phyloP scores from a whole-genome alignment of 2,797 vertebrate genomes.

The Lemur catta region DNA sequence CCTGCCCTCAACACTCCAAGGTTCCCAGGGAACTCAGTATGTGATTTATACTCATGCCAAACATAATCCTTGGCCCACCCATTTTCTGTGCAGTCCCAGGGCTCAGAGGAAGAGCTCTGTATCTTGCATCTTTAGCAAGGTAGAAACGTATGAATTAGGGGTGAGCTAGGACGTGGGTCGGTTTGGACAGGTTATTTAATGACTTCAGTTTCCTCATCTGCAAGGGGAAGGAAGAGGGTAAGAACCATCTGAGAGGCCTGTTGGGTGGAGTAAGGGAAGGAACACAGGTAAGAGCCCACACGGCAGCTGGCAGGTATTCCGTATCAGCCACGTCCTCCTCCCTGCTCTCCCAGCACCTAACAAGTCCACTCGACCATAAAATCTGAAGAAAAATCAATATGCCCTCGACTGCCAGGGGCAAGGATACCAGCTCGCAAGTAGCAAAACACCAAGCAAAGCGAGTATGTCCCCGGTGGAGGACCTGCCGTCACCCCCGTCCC shows the following conservation, averaged over 20 bases:
- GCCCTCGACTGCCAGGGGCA: not conserved
- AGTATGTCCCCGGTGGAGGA: not conserved
- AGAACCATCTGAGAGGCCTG: not conserved
- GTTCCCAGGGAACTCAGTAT: not conserved
- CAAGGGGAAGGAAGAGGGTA: not conserved
- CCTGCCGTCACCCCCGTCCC: not conserved
- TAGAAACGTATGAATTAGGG: fast-evolving
- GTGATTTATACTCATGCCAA: not conserved
- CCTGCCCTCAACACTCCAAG: not conserved
- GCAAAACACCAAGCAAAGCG: not conserved
- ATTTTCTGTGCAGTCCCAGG: not conserved
- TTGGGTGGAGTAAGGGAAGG: not conserved
- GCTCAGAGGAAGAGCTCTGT: not conserved
- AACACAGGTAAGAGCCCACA: not conserved
- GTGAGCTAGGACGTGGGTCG: not conserved
- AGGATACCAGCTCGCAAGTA: not conserved
- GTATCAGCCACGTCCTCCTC: not conserved
- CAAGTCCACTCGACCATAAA: not conserved
- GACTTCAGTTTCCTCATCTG: not conserved
- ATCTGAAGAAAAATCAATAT: not conserved
- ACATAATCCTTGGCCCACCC: not conserved
- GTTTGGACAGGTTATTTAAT: not conserved
- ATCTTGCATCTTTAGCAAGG: not conserved
- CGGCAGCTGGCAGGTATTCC: not conserved
- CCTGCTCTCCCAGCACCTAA: not conserved